A percentile compares a stretch with the other conserved stretches of the same genome.
Evolutionary conservation across 2,797 vertebrate genomes (phyloP).

Genomic region (Centroberyx gerrardi): DNA sequence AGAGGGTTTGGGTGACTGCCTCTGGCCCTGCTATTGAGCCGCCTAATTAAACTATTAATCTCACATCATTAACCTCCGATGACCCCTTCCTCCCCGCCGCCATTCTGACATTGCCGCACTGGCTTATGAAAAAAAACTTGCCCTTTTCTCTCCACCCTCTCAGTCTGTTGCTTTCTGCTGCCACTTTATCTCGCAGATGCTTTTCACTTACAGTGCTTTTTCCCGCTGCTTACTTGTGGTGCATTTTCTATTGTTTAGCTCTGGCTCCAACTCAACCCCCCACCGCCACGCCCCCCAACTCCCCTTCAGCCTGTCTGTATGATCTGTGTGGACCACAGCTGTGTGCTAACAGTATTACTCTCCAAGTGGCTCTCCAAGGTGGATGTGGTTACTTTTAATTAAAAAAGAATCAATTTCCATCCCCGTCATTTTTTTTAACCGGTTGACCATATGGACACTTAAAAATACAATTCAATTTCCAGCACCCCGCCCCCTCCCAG

Average conservation of each 20-base stretch:
- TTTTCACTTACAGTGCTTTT: conserved; percentile 15
- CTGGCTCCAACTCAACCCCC: conserved; percentile 12
- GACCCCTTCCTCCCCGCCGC: conserved; percentile 66
- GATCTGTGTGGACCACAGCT: conserved; percentile 77
- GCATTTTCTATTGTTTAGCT: conserved; percentile 37
- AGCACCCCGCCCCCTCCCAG: conserved; percentile 19
- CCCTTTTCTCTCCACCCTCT: conserved; percentile 44
- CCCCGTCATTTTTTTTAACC: conserved; percentile 74
- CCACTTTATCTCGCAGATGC: conserved; percentile 32
- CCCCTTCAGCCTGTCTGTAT: conserved; percentile 31
- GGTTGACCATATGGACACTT: conserved; percentile 86
- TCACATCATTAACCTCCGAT: conserved; percentile 83
- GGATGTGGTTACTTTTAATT: conserved; percentile 87
- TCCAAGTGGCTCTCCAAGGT: conserved; percentile 79
- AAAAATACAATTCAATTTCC: conserved; percentile 85
- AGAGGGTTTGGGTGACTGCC: conserved; percentile 75
- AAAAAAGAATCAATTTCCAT: conserved; percentile 85
- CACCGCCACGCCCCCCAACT: neutral
- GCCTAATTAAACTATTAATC: conserved; percentile 87
- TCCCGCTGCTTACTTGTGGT: neutral
- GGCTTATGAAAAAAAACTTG: conserved; percentile 66
- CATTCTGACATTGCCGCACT: conserved; percentile 67
- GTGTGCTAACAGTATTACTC: conserved; percentile 82
- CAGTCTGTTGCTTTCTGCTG: conserved; percentile 14
- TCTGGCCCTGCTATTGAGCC: conserved; percentile 70